Percentiles rank a stretch among this genome's conserved stretches.
These are phyloP conservation scores for Aphidius gifuensis DNA, from an alignment of 1,140 invertebrate genomes.

Conservation along the genomic window DNA sequence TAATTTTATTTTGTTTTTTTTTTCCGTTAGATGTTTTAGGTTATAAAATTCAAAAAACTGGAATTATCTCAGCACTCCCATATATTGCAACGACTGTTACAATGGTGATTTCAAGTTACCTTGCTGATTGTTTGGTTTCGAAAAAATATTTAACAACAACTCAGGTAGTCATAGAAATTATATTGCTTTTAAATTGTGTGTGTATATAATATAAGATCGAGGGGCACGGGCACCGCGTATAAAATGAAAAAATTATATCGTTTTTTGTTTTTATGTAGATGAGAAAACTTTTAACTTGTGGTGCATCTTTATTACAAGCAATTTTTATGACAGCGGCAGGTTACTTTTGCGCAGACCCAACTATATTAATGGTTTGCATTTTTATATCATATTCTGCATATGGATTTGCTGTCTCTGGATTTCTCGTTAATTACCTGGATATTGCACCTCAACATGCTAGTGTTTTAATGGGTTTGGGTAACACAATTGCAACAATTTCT, in stretches of 20 bases:
- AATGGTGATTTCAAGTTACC: constrained; percentile 71
- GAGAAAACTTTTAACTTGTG: constrained; percentile 71
- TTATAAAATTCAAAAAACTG: constrained; percentile 71
- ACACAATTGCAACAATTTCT: constrained; percentile 83
- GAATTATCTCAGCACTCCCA: constrained; percentile 78
- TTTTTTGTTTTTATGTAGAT: constrained; percentile 47
- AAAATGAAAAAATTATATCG: too few species aligned
- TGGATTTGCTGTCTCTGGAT: constrained; percentile 85
- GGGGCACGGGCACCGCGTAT: too few species aligned
- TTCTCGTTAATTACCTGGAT: constrained; percentile 82
- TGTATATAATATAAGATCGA: too few species aligned
- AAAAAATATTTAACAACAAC: constrained; percentile 68
- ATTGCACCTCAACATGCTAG: constrained; percentile 80
- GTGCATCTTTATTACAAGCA: constrained; percentile 77
- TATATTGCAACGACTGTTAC: constrained; percentile 82
- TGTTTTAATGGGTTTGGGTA: constrained; percentile 82
- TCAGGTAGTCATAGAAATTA: constrained; percentile 44
- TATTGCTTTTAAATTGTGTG: neutral
- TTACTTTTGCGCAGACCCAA: constrained; percentile 61
- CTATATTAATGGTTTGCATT: constrained; percentile 69
- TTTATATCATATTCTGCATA: constrained; percentile 83
- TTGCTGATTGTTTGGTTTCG: constrained; percentile 74
- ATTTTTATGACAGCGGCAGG: constrained; percentile 80
- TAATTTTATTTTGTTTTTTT: neutral
- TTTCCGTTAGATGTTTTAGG: constrained; percentile 64